Evolutionary conservation across 2,113 vertebrate species (phyloP), one percentile per base, ranked within the genome.

Genomic region (Dendropsophus ebraccatus): DNA sequence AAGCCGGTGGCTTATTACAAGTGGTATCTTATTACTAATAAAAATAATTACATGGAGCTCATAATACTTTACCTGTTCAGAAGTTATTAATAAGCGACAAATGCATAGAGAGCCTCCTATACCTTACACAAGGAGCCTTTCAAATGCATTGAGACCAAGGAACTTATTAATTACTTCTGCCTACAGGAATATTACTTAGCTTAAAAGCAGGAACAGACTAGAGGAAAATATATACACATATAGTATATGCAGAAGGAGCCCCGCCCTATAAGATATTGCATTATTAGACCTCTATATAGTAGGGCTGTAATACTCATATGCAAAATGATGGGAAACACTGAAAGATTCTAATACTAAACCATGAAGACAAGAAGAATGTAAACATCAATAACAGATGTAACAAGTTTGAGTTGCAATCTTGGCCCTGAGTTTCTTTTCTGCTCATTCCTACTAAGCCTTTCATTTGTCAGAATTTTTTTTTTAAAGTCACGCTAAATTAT

Each of bases 21-120:
- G 85, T 87, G 67, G 85, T 87, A 81, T 87, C 77, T 87, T 79
- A 87, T 87, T 87, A 87, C 85, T 81, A 87, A 81, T 87, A 87
- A 87, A 87, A 87, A 87, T 87, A 87, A 87, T 87, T 87, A 72
- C 81, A 87, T 87, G 69, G 60, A 87, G 77, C 45, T 67, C 78
- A 81, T 87, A 87, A 81, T 81, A 87, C 85, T 30, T 81, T 81
- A 81, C 67, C 85, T 80, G 79, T 87, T 81, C 67, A 70, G 58
- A 65, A 49, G 78, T 60, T 81, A 81, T 81, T 87, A 87, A 87
- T 87, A 87, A 81, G 78, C 58, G 35, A 60, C 67, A 60, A 37
- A 87, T 81, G 69, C 77, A 87, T 62, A 74, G 58, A 87, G 85
- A 77, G 30, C 25, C 78, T 45, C 58, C 67, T 52, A 81, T 80